A percentile compares a stretch with the other conserved stretches of the same genome.
Conservation (phyloP, 2,113 vertebrate genomes). For the Aldabrachelys gigantea region DNA sequence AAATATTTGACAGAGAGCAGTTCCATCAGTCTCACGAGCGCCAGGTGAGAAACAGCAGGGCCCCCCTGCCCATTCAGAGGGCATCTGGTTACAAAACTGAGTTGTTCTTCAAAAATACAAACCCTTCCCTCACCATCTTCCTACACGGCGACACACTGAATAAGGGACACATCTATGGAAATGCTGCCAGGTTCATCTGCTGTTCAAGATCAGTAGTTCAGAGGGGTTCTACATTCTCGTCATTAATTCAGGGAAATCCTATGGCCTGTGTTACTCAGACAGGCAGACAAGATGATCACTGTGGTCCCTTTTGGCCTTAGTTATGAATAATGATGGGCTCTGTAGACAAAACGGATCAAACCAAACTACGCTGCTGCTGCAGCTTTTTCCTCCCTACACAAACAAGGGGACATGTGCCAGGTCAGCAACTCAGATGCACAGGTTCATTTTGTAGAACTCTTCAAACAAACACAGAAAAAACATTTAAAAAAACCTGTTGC, state of each 20-base stretch:
- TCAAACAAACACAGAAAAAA: background rate
- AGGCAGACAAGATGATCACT: background rate
- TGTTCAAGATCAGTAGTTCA: background rate
- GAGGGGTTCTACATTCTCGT: background rate
- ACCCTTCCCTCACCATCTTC: background rate
- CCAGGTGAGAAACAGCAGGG: too few relatives aligned
- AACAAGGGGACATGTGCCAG: background rate
- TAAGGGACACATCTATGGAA: background rate
- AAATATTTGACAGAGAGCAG: too few relatives aligned
- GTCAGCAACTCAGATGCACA: fast-evolving
- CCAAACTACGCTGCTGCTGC: fast-evolving
- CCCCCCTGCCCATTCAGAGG: too few relatives aligned
- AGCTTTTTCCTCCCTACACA: background rate
- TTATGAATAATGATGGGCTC: background rate
- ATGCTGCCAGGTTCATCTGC: background rate
- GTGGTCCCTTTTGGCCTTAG: background rate
- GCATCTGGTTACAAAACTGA: too few relatives aligned
- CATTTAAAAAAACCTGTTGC: fast-evolving
- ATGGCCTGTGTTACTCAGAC: background rate
- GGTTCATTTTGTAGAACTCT: background rate
- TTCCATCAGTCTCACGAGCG: too few relatives aligned
- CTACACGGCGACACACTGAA: too few relatives aligned
- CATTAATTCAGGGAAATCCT: background rate
- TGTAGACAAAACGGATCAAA: conserved; percentile 32
- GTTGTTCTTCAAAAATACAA: background rate